Conservation (phyloP, 2,888 invertebrate species). For the Oegoconia quadripuncta region DNA sequence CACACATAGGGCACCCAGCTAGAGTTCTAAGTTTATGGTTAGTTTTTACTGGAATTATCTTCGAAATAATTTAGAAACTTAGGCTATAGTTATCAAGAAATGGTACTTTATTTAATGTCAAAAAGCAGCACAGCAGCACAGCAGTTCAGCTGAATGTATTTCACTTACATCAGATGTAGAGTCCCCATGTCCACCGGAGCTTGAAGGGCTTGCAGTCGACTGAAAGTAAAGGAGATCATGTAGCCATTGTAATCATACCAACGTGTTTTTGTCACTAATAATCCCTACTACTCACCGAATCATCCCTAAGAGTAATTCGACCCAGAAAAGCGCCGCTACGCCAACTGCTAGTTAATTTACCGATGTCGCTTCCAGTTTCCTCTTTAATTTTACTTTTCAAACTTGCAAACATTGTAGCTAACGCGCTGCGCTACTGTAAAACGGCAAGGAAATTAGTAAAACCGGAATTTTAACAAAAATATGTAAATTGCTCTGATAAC, state of each 20-base stretch:
- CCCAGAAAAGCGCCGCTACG: slow-evolving; percentile 71
- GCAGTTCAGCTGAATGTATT: no score
- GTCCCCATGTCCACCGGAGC: slow-evolving; percentile 63
- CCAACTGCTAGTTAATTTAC: slow-evolving; percentile 72
- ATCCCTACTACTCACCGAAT: slow-evolving; percentile 60
- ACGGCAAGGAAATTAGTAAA: slow-evolving; percentile 16
- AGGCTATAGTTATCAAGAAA: no score
- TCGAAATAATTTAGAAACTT: no score
- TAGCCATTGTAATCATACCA: neutral
- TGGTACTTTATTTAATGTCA: no score
- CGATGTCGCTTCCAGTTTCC: slow-evolving; percentile 91
- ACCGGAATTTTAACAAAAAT: slow-evolving; percentile 14
- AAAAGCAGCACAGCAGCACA: no score
- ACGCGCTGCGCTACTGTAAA: slow-evolving; percentile 24
- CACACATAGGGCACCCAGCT: no score
- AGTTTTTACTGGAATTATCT: no score
- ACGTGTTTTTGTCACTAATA: neutral
- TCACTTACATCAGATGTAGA: slow-evolving; percentile 47
- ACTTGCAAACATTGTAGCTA: slow-evolving; percentile 87
- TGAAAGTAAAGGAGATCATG: slow-evolving; percentile 31
- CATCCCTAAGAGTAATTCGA: slow-evolving; percentile 72
- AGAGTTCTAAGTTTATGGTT: no score
- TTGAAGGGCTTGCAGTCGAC: slow-evolving; percentile 68
- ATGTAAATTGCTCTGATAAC: slow-evolving; percentile 44
- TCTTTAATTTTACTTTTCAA: slow-evolving; percentile 94